Evolutionary conservation across 2,797 vertebrate genomes (phyloP), one percentile per base, ranked within the genome.

Genomic region (Craterocephalus amniculus): DNA sequence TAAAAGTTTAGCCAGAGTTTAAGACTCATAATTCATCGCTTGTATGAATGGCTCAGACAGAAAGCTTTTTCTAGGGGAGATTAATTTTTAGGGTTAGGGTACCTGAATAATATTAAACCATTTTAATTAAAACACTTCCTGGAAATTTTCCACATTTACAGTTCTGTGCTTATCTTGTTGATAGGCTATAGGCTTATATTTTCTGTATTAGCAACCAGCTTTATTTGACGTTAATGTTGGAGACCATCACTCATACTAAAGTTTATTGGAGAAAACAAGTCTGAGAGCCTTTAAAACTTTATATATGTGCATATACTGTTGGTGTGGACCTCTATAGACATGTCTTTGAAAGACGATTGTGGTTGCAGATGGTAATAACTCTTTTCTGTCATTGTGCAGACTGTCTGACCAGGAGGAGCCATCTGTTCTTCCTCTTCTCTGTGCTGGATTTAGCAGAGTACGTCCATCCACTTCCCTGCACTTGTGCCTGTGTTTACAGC

Each of bases 381-480:
- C 2, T 34, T 86, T 85, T 91, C n/a, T 91, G 88, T 94, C 70
- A 0, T 58, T 32, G 27, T 65, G 4, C 6, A 98, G 97, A 83
- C 93, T 89, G 18, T 85, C 92, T 64, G 94, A 95, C 81, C 94
- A 96, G 83, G 97, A 98, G 74, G 97, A 98, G 89, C 83, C 90
- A 20, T 97, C 97, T 12, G 95, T 97, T 73, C 94, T 98, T 75
- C 95, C 96, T 59, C 95, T 99, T 73, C 96, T 99, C 75, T 94
- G 94, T 26, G 95, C 96, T 67, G 97, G 97, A 89, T 98, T 99
- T 80, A 95, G 95, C 88, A 93, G 97, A 93, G 97, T 99, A 95
- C 1, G 96, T 95, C 82, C 54, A 36, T 20, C 34, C 20, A n/a
- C 49, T 65, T 34, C 3, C 52, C 57, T 36, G 4, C 7, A 18